phyloP scores from a whole-genome alignment of 1,140 invertebrate genomes.

The Aricia agestis region DNA sequence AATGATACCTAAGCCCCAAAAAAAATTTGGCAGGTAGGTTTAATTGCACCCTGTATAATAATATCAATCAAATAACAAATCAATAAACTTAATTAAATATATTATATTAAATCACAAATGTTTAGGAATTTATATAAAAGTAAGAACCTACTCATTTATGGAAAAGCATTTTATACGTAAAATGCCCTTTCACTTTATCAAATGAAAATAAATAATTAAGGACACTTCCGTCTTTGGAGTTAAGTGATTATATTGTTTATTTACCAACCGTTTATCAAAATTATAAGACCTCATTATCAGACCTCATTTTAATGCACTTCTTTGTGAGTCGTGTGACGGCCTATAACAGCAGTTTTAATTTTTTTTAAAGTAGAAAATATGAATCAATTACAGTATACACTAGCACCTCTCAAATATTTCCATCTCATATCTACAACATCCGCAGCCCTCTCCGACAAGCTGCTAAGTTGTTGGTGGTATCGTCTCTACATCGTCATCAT shows the following conservation, averaged over 20 bases:
- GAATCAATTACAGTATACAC: not conserved
- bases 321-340: not conserved
- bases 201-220: no score
- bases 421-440: not conserved
- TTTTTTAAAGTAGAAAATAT: not conserved
- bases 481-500: not conserved
- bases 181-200: no score
- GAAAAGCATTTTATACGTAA: no score
- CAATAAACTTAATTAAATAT: no score
- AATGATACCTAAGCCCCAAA: no score
- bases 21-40: no score
- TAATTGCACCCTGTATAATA: no score
- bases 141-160: no score
- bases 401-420: not conserved
- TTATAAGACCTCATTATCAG: not conserved
- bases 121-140: no score
- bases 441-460: not conserved
- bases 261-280: not conserved
- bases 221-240: no score
- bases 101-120: no score
- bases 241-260: not conserved
- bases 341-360: not conserved
- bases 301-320: not conserved
- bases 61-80: no score
- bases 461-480: not conserved